Evolutionary conservation across 2,797 vertebrate species (phyloP).

Genomic region (Eurystomus glaucurus): DNA sequence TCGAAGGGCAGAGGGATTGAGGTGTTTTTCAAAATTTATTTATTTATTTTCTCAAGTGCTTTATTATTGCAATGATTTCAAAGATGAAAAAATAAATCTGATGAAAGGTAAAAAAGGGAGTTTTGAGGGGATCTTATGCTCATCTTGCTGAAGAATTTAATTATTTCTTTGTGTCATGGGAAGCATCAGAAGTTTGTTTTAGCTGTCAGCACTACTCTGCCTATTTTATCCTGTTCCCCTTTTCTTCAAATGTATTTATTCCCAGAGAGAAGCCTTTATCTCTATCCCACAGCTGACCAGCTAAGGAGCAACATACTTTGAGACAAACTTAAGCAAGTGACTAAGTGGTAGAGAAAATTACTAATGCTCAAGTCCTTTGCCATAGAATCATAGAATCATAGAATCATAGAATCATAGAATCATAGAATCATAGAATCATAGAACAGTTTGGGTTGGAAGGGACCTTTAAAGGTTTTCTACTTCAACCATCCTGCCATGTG

Average conservation of each 20-base stretch:
- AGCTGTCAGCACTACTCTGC: neutral
- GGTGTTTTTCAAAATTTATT: neutral
- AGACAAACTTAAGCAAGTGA: neutral
- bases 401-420: no score
- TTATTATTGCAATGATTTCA: neutral
- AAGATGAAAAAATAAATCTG: neutral
- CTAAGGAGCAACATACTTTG: neutral
- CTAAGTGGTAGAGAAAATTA: neutral
- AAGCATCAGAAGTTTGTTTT: neutral
- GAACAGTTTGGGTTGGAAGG: neutral
- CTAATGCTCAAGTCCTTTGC: neutral
- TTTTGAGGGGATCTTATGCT: neutral
- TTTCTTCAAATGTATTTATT: neutral
- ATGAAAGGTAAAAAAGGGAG: rapidly evolving
- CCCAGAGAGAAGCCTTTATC: neutral
- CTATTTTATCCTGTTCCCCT: neutral
- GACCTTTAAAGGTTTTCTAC: neutral
- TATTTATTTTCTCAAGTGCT: neutral
- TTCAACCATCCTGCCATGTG: neutral
- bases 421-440: neutral
- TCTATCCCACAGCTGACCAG: neutral
- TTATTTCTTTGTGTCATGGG: neutral
- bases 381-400: neutral
- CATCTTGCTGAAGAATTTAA: neutral
- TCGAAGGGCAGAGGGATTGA: neutral